Conservation (phyloP, 2,797 vertebrate genomes). For the Falco berigora region DNA sequence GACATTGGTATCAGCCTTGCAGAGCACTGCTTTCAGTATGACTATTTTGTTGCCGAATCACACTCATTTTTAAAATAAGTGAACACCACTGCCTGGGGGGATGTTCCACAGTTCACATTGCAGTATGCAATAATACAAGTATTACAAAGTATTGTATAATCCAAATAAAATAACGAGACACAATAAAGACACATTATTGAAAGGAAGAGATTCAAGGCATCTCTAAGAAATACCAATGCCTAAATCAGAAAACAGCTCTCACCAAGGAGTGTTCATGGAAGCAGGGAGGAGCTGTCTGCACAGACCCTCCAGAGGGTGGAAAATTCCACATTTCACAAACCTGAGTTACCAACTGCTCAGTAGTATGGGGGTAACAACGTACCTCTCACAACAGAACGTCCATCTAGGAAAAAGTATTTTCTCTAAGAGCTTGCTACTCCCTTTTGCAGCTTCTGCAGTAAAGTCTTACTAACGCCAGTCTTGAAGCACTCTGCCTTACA, state of each 20-base stretch:
- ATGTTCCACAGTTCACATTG: neutral
- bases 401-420: neutral
- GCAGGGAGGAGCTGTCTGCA: neutral
- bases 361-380: accelerated
- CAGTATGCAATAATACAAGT: neutral
- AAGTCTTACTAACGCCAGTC: neutral
- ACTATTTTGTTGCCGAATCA: neutral
- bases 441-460: neutral
- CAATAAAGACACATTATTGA: neutral
- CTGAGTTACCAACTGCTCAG: neutral
- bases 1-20: neutral
- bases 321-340: neutral
- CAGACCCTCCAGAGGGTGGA: neutral
- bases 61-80: neutral
- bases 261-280: neutral
- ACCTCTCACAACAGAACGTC: neutral
- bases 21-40: neutral
- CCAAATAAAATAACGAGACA: neutral
- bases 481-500: neutral
- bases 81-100: neutral
- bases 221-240: neutral
- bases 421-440: neutral
- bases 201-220: neutral
- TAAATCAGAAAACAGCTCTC: neutral
- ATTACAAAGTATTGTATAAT: neutral